These are phyloP conservation scores for Cyprinus carpio DNA, from an alignment of 2,113 vertebrate genomes.

Conservation along the genomic window DNA sequence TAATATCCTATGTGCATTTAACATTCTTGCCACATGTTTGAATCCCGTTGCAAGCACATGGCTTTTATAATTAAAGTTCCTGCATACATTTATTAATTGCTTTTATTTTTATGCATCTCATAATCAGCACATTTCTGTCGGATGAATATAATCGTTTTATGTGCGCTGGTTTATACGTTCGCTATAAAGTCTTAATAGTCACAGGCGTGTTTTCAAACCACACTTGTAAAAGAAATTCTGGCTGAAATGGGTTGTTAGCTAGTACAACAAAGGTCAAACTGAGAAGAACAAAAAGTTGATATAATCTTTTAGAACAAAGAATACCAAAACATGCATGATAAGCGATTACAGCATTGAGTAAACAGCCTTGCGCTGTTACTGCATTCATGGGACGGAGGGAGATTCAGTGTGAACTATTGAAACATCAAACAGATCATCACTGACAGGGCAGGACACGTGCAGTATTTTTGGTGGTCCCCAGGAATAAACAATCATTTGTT, in stretches of 20 bases:
- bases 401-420: conserved; percentile 27
- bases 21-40: neutral
- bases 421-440: conserved; percentile 13
- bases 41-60: neutral
- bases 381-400: neutral
- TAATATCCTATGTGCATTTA: conserved; percentile 24
- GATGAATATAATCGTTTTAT: conserved; percentile 13
- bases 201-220: neutral
- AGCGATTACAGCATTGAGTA: conserved; percentile 14
- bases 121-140: conserved; percentile 14
- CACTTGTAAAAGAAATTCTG: conserved; percentile 9
- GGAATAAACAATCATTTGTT: conserved; percentile 49
- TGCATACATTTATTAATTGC: conserved; percentile 17
- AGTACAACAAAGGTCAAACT: conserved; percentile 22
- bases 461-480: conserved; percentile 24
- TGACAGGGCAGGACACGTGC: neutral
- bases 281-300: conserved; percentile 31
- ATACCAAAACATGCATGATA: conserved; percentile 2
- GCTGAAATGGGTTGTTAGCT: conserved; percentile 9
- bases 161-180: neutral
- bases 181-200: neutral
- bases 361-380: conserved; percentile 3
- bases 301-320: conserved; percentile 22
- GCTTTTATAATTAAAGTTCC: conserved; percentile 15
- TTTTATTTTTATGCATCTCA: conserved; percentile 27